phyloP scores from a whole-genome alignment of 53 echinoderm and acorn worm species.

The Apostichopus leukothele region DNA sequence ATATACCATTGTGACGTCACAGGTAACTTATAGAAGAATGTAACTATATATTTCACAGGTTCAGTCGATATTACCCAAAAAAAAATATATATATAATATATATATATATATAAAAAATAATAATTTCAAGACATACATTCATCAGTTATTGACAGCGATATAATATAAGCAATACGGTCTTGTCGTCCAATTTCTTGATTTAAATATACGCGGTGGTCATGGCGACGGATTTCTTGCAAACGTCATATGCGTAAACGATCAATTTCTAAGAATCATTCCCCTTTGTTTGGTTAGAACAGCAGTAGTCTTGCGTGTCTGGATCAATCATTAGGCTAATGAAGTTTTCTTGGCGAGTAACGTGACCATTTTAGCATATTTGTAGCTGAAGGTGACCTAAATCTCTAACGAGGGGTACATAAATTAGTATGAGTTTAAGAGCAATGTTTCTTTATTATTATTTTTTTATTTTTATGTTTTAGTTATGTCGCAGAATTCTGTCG shows the following conservation, averaged over 20 bases:
- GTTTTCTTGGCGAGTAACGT: not conserved
- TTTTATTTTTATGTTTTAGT: too few relatives aligned
- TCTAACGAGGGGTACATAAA: too few relatives aligned
- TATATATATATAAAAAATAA: not conserved
- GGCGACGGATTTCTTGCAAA: not conserved
- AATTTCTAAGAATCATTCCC: constrained; percentile 31
- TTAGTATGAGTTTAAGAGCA: too few relatives aligned
- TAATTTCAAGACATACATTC: not conserved
- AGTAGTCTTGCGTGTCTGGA: not conserved
- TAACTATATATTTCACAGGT: not conserved
- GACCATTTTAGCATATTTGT: not conserved
- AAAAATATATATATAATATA: not conserved
- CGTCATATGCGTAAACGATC: constrained; percentile 28
- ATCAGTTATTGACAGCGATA: constrained; percentile 9
- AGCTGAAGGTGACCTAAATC: too few relatives aligned
- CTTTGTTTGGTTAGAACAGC: constrained; percentile 19
- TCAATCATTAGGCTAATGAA: constrained; percentile 5
- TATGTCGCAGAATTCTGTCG: too few relatives aligned
- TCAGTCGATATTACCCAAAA: not conserved
- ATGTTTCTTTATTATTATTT: too few relatives aligned
- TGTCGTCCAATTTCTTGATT: not conserved
- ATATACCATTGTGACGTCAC: not conserved
- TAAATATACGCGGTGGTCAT: constrained; percentile 4
- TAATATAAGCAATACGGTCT: constrained; percentile 22
- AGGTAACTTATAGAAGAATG: not conserved